Conservation (phyloP, 2,797 vertebrate genomes). For the Typhlichthys subterraneus region DNA sequence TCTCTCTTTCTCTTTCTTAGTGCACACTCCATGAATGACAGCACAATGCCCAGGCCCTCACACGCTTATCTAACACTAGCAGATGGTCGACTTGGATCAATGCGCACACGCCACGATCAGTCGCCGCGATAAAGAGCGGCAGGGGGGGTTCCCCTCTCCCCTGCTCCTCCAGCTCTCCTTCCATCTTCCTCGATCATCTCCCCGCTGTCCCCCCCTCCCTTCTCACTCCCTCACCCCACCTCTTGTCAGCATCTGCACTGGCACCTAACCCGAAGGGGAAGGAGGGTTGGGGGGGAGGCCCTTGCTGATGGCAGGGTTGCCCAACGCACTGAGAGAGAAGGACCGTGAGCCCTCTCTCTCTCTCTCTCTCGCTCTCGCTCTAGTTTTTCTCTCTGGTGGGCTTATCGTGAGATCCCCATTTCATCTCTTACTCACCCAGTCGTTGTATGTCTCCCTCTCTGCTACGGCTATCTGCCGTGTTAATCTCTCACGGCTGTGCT, state of each 20-base stretch:
- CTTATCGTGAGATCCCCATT: constrained; percentile 77
- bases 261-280: constrained; percentile 59
- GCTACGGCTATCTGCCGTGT: constrained; percentile 65
- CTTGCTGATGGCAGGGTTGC: constrained; percentile 61
- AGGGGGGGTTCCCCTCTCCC: constrained; percentile 93
- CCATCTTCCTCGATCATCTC: constrained; percentile 80
- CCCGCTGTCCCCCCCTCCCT: constrained; percentile 44
- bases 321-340: constrained; percentile 50
- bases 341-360: constrained; percentile 56
- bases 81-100: constrained; percentile 99
- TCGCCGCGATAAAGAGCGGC: constrained; percentile 99
- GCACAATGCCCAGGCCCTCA: constrained; percentile 99
- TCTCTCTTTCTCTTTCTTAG: constrained; percentile 74
- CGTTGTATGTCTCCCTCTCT: constrained; percentile 61
- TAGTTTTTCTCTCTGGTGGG: constrained; percentile 59
- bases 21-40: constrained; percentile 94
- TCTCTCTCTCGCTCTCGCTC: background rate
- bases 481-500: constrained; percentile 67
- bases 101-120: constrained; percentile 99
- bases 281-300: constrained; percentile 57
- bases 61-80: constrained; percentile 99
- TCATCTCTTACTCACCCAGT: constrained; percentile 69
- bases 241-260: constrained; percentile 78
- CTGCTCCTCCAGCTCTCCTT: constrained; percentile 71
- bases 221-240: constrained; percentile 59